phyloP scores from a whole-genome alignment of 2,888 invertebrate genomes.

The Sphaerophoria taeniata region DNA sequence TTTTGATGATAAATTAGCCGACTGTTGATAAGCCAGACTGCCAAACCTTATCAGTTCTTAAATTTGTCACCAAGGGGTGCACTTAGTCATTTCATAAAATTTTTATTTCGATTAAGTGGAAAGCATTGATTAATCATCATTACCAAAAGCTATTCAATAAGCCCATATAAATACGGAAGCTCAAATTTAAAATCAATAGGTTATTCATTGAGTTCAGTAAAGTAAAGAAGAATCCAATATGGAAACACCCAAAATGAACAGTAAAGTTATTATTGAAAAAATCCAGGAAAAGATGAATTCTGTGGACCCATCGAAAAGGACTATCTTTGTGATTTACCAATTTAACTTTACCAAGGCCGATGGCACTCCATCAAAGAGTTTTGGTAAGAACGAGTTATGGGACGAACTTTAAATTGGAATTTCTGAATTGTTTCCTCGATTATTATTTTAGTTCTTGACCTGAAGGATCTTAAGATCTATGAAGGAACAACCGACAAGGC shows the following conservation, averaged over 20 bases:
- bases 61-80: not conserved
- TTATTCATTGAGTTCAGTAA: not conserved
- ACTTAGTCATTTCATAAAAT: not conserved
- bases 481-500: constrained; percentile 77
- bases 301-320: not conserved
- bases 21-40: not conserved
- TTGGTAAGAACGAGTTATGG: not conserved
- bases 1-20: not conserved
- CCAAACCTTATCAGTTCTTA: not conserved
- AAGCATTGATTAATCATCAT: not conserved
- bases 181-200: not conserved
- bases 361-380: constrained; percentile 2
- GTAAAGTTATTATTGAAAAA: not conserved
- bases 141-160: not conserved
- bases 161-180: not conserved
- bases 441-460: constrained; percentile 54
- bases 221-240: not conserved
- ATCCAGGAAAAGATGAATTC: not conserved
- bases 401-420: not conserved
- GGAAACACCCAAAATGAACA: not conserved
- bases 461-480: constrained; percentile 81
- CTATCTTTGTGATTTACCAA: constrained; percentile 12
- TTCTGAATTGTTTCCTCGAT: not conserved
- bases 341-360: constrained; percentile 1
- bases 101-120: not conserved